These are phyloP conservation scores for Eulemur mongoz DNA, from an alignment of 2,797 vertebrate genomes.

Conservation along the genomic window DNA sequence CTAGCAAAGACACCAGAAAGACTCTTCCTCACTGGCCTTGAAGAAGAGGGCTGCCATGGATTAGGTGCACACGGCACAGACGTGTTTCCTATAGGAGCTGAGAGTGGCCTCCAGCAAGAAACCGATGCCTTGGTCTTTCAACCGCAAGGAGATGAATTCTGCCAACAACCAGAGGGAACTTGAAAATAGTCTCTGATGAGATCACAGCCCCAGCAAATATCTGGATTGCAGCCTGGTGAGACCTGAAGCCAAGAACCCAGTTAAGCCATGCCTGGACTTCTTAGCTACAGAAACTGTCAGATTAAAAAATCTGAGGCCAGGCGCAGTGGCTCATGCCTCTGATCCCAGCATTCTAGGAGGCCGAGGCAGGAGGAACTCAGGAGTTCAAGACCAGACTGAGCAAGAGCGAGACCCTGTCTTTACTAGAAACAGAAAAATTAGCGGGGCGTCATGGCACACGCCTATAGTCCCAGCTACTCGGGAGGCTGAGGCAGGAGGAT, in stretches of 20 bases:
- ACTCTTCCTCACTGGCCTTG: neutral
- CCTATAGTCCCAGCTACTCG: too few species aligned
- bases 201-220: neutral
- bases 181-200: neutral
- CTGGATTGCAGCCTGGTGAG: neutral
- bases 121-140: neutral
- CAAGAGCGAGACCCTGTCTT: too few species aligned
- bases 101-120: neutral
- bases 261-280: neutral
- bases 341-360: too few species aligned
- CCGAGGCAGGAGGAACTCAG: too few species aligned
- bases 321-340: too few species aligned
- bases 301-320: neutral
- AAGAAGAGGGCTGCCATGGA: neutral
- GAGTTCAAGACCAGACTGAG: too few species aligned
- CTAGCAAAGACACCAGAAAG: neutral
- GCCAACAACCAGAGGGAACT: neutral
- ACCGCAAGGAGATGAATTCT: neutral
- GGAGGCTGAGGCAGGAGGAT: too few species aligned
- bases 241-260: neutral
- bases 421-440: too few species aligned
- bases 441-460: too few species aligned
- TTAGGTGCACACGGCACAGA: neutral
- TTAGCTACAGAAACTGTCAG: neutral
- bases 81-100: neutral